Conservation (phyloP, 2,888 invertebrate species). For the Hypomecis punctinalis region DNA sequence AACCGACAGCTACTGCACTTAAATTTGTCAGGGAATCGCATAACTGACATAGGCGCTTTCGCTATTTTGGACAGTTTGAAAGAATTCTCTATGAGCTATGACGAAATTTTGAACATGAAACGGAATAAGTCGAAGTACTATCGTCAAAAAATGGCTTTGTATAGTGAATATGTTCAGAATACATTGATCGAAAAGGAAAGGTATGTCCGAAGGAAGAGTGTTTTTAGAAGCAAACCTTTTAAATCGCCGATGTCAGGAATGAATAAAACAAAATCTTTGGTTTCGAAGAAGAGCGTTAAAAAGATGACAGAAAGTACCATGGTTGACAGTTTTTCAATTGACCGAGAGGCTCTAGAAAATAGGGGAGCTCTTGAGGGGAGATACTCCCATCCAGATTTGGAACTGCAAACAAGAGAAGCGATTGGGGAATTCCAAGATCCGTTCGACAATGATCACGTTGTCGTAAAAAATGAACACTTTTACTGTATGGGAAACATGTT, state of each 20-base stretch:
- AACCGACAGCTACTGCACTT: conserved; percentile 62
- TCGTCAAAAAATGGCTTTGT: conserved; percentile 42
- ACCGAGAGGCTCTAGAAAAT: neutral
- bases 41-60: conserved; percentile 57
- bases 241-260: neutral
- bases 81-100: conserved; percentile 52
- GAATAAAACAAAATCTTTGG: neutral
- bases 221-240: neutral
- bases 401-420: conserved; percentile 44
- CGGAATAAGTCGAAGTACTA: conserved; percentile 44
- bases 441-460: conserved; percentile 44
- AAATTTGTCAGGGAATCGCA: conserved; percentile 60
- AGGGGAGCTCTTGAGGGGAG: neutral
- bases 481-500: conserved; percentile 58
- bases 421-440: conserved; percentile 51
- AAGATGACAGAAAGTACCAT: neutral
- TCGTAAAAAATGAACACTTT: conserved; percentile 37
- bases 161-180: conserved; percentile 46
- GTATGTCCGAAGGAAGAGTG: neutral
- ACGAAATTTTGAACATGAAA: conserved; percentile 47
- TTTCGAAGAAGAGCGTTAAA: neutral
- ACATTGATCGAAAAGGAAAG: conserved; percentile 13
- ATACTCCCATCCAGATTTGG: conserved; percentile 36
- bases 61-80: conserved; percentile 52
- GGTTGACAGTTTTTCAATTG: neutral